Evolutionary conservation across 2,113 vertebrate genomes (phyloP).

Genomic region (Eublepharis macularius): DNA sequence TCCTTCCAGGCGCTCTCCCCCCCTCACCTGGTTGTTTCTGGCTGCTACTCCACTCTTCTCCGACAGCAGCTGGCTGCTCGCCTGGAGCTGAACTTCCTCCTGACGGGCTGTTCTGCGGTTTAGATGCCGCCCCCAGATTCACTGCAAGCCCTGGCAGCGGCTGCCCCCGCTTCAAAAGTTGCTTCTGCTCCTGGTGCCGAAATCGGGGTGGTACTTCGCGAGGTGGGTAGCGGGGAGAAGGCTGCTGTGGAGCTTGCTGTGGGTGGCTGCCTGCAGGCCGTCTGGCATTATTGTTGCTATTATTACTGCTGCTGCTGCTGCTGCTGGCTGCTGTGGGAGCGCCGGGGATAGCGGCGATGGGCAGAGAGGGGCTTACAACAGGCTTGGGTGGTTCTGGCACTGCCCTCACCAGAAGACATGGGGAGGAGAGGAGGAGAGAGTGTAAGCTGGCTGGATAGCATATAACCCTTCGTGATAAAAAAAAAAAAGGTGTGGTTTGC

Average conservation of each 20-base stretch:
- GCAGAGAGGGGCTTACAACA: constrained; percentile 86
- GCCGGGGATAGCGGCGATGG: constrained; percentile 77
- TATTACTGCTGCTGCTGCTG: background rate
- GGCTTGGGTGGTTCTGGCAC: constrained; percentile 91
- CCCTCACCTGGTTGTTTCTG: constrained; percentile 82
- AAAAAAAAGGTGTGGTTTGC: background rate
- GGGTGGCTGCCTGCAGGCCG: constrained; percentile 57
- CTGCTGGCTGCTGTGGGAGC: constrained; percentile 77
- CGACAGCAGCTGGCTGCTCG: constrained; percentile 77
- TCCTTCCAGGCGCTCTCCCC: background rate
- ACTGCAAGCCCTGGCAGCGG: constrained; percentile 80
- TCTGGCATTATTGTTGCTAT: constrained; percentile 11
- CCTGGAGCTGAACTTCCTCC: constrained; percentile 70
- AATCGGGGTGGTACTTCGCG: constrained; percentile 88
- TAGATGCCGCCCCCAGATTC: constrained; percentile 87
- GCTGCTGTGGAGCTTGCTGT: constrained; percentile 81
- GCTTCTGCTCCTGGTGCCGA: constrained; percentile 87
- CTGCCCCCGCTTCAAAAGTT: constrained; percentile 86
- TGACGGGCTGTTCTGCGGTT: constrained; percentile 74
- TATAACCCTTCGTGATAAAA: background rate
- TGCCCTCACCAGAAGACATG: constrained; percentile 76
- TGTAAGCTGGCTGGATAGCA: background rate
- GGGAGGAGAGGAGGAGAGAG: constrained; percentile 39
- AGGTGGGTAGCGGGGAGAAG: constrained; percentile 85
- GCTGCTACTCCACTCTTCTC: constrained; percentile 79